Evolutionary conservation across 2,797 vertebrate genomes (phyloP), one percentile per base, ranked within the genome.

Genomic region (Emys orbicularis): DNA sequence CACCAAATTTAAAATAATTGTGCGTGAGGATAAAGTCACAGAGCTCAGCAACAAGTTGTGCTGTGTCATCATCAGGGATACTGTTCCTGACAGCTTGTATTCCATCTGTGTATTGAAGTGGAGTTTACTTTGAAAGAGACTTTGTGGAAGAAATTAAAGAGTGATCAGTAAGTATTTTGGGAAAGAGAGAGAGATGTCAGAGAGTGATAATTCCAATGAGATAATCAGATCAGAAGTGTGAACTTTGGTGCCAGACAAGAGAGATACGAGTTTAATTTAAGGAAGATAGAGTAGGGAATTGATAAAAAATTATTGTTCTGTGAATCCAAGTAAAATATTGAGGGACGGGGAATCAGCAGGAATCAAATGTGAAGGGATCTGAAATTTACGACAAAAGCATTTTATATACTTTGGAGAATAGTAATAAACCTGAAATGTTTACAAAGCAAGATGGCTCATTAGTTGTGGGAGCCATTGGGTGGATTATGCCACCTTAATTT

Each of bases 171-270:
- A 90, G 10, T 65, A 90, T 82, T 81, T 92, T 25, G 61, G 54
- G 4, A 96, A 95, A 94, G 72, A 61, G 85, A 65, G 85, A 57
- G 56, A 91, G 91, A 95, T 90, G 82, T 88, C 83, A 93, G 9
- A 88, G 80, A 19, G 31, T 94, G 61, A 88, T 81, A 95, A 96
- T 86, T 91, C 90, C 86, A 90, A 90, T 88, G 53, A 95, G 97
- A 97, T 93, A 95, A 97, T 96, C 82, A 93, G 85, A 96, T 77
- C n/a, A 37, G 95, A 97, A 96, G 13, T 72, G 29, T 92, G 92
- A 97, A 95, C 95, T 97, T 93, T 96, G 90, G 92, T 94, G 83
- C 92, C 95, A 94, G 91, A 89, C 19, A 93, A 94, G 95, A 97
- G 77, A 77, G 87, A 76, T 88, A 10, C 97, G 80, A 96, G 87